Percentiles rank a stretch among this genome's conserved stretches.
phyloP scores from a whole-genome alignment of 2,888 invertebrate species.

The Gandaritis pyraliata region DNA sequence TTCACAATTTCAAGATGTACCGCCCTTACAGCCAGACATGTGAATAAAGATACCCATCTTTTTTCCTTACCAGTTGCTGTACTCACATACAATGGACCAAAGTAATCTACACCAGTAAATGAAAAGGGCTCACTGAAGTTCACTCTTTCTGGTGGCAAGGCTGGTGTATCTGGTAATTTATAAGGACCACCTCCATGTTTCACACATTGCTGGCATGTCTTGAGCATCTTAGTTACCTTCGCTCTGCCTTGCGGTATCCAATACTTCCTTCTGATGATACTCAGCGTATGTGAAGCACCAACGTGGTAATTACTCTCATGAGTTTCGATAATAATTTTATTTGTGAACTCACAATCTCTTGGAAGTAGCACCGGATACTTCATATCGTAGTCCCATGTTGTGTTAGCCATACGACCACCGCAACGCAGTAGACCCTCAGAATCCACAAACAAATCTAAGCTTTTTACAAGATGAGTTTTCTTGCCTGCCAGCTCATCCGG shows the following conservation, averaged over 20 bases:
- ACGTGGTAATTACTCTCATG: neutral
- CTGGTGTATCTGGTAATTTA: too few relatives aligned
- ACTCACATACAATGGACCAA: too few relatives aligned
- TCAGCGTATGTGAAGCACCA: neutral
- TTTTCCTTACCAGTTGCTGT: neutral
- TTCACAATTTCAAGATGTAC: neutral
- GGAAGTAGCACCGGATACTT: neutral
- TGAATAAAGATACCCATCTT: neutral
- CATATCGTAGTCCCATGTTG: neutral
- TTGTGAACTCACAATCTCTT: neutral
- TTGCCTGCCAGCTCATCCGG: neutral
- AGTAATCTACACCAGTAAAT: too few relatives aligned
- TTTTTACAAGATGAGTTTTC: neutral
- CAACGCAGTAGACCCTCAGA: neutral
- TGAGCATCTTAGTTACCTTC: too few relatives aligned
- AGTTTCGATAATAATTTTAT: neutral
- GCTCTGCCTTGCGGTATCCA: neutral
- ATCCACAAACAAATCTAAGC: neutral
- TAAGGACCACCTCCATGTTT: too few relatives aligned
- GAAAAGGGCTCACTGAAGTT: too few relatives aligned
- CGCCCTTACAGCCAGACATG: neutral
- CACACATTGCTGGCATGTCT: too few relatives aligned
- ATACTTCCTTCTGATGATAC: neutral
- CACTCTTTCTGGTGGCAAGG: too few relatives aligned
- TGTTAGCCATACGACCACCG: neutral